These are phyloP conservation scores for Triplophysa siluroides DNA, from an alignment of 2,113 vertebrate genomes.

Conservation along the genomic window DNA sequence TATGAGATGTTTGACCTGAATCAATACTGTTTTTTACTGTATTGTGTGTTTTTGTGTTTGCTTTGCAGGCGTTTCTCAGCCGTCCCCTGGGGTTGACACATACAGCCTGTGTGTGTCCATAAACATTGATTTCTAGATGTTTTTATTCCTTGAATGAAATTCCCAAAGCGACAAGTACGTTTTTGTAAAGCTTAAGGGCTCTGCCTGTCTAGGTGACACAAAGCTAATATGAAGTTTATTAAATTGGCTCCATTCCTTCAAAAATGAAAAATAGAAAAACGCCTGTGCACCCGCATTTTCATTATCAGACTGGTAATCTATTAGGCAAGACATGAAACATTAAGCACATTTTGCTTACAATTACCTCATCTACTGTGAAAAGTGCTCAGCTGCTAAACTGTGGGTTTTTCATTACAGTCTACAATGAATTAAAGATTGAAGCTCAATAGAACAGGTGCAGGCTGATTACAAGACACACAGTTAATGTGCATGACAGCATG, in stretches of 20 bases:
- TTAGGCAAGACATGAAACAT: background rate
- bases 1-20: too few species aligned
- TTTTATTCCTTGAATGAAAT: constrained; percentile 4
- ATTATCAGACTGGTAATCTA: background rate
- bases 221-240: background rate
- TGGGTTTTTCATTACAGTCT: constrained; percentile 18
- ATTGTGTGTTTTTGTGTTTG: background rate
- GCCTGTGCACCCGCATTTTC: too few species aligned
- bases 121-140: background rate
- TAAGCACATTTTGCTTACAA: background rate
- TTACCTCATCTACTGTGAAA: constrained; percentile 18
- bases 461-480: constrained; percentile 4
- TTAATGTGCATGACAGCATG: background rate
- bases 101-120: background rate
- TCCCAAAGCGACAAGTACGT: background rate
- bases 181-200: constrained; percentile 6
- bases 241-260: background rate
- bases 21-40: too few species aligned
- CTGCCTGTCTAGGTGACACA: background rate
- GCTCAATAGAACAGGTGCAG: constrained; percentile 4
- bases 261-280: too few species aligned
- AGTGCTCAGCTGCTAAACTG: constrained; percentile 5
- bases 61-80: background rate
- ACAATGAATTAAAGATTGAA: constrained; percentile 5
- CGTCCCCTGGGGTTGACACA: background rate